These are phyloP conservation scores for Oxyruncus cristatus DNA, from an alignment of 2,113 vertebrate species.

Conservation along the genomic window DNA sequence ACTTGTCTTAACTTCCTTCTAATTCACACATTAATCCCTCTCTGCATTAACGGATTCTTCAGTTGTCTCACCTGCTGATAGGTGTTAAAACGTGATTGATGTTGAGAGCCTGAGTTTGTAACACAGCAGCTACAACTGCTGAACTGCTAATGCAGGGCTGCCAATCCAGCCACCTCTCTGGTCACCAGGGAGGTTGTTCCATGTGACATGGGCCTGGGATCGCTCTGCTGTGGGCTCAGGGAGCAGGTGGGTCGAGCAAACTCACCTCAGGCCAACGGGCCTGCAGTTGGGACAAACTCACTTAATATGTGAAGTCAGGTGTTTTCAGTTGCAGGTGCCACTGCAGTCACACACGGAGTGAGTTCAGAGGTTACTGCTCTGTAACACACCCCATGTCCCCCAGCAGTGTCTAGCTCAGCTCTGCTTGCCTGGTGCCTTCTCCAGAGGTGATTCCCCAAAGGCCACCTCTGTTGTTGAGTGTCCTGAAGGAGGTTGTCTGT, in stretches of 20 bases:
- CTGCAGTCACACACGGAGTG: not conserved
- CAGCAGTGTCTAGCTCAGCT: not conserved
- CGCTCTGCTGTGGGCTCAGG: not conserved
- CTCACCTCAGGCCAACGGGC: not conserved
- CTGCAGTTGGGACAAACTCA: not conserved
- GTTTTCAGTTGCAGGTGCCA: not conserved
- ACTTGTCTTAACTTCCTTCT: not conserved
- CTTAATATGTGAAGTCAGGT: fast-evolving
- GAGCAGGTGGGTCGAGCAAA: not conserved
- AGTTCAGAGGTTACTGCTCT: not conserved
- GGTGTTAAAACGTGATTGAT: not conserved
- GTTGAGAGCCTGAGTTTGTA: not conserved
- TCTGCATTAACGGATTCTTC: not conserved
- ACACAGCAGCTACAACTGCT: not conserved
- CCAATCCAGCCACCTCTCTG: not conserved
- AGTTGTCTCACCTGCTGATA: not conserved
- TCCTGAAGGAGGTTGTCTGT: not conserved
- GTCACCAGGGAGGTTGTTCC: not conserved
- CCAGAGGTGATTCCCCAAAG: not conserved
- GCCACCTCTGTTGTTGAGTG: not conserved
- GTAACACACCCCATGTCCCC: not conserved
- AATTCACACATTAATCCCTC: not conserved
- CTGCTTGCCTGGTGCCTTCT: not conserved
- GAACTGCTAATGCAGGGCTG: not conserved
- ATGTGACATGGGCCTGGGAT: not conserved